Conservation (phyloP, 2,888 invertebrate species). For the Gisinianus flammeolus region DNA sequence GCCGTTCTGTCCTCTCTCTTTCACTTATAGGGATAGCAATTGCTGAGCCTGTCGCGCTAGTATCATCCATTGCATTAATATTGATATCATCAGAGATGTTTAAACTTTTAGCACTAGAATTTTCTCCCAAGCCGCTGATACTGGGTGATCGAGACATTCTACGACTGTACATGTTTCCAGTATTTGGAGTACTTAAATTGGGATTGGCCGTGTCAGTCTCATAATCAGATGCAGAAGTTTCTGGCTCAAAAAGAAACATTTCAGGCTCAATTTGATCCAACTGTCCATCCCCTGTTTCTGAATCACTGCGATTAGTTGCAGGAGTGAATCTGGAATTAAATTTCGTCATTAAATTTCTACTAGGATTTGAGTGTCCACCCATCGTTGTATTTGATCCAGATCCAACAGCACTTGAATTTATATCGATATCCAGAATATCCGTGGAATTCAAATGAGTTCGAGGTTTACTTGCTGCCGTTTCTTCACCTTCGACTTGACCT, state of each 20-base stretch:
- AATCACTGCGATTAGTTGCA: neutral
- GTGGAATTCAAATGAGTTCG: constrained; percentile 39
- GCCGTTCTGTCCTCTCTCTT: neutral
- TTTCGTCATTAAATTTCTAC: neutral
- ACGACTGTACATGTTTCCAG: neutral
- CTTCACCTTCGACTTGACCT: neutral
- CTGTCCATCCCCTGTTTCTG: neutral
- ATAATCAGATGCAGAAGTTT: constrained; percentile 60
- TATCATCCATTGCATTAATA: neutral
- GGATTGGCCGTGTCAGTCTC: neutral
- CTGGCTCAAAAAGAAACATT: constrained; percentile 73
- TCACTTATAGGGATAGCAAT: neutral
- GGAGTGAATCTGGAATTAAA: neutral
- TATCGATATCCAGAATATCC: constrained; percentile 31
- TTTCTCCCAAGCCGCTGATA: constrained; percentile 25
- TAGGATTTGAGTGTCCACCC: neutral
- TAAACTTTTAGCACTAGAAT: constrained; percentile 28
- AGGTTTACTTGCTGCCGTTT: neutral
- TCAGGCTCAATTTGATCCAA: constrained; percentile 62
- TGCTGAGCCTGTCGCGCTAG: neutral
- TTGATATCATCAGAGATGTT: constrained; percentile 28
- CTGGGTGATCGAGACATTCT: constrained; percentile 24
- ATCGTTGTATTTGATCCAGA: neutral
- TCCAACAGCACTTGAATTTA: neutral
- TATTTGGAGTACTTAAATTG: neutral